phyloP scores from a whole-genome alignment of 2,888 invertebrate species.

The Pterostichus madidus region DNA sequence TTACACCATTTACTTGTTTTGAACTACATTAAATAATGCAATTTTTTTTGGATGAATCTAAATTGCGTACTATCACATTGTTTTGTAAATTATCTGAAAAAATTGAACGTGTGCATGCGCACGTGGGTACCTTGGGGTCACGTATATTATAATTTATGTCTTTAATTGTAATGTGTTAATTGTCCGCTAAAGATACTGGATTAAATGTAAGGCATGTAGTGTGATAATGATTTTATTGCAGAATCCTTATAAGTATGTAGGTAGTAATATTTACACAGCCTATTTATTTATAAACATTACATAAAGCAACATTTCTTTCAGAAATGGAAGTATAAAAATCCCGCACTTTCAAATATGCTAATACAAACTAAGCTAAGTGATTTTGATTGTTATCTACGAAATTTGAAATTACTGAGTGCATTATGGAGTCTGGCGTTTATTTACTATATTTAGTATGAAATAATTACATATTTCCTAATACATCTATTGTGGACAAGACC shows the following conservation, averaged over 20 bases:
- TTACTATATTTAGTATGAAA: constrained; percentile 41
- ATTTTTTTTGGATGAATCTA: no score
- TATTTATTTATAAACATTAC: constrained; percentile 48
- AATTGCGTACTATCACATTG: no score
- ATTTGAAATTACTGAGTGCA: constrained; percentile 47
- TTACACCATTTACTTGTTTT: no score
- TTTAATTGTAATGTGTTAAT: no score
- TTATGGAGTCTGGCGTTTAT: constrained; percentile 16
- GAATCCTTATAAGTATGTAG: not conserved
- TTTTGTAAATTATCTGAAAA: no score
- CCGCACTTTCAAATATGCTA: constrained; percentile 51
- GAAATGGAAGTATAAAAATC: constrained; percentile 40
- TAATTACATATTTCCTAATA: constrained; percentile 50
- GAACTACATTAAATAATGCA: no score
- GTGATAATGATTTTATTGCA: no score
- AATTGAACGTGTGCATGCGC: no score
- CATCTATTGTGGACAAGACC: constrained; percentile 19
- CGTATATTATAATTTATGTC: no score
- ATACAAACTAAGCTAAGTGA: constrained; percentile 29
- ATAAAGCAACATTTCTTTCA: constrained; percentile 38
- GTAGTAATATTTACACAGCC: constrained; percentile 24
- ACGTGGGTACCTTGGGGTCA: no score
- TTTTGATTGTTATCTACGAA: constrained; percentile 53
- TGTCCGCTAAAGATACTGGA: no score
- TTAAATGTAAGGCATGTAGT: no score